Percentiles rank a stretch among this genome's conserved stretches.
phyloP scores from a whole-genome alignment of 2,113 vertebrate genomes.

The Platysternon megacephalum region DNA sequence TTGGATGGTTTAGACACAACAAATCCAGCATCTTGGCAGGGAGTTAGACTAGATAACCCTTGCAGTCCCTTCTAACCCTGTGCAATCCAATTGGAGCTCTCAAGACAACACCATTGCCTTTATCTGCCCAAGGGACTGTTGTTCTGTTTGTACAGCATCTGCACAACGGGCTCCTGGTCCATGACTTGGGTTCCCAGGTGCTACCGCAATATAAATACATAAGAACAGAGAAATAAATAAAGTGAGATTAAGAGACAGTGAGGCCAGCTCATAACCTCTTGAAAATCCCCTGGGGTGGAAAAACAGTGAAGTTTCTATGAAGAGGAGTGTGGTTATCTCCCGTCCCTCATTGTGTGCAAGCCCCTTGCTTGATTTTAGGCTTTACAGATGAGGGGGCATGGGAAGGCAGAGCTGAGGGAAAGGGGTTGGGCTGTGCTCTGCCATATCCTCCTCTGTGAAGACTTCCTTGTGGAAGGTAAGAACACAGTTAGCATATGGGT shows the following conservation, averaged over 20 bases:
- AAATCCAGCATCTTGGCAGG: too few species aligned
- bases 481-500: background rate
- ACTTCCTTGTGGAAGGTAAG: background rate
- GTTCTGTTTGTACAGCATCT: background rate
- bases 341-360: background rate
- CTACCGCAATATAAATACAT: background rate
- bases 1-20: too few species aligned
- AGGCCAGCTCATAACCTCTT: background rate
- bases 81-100: background rate
- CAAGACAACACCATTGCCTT: background rate
- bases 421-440: background rate
- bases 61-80: too few species aligned
- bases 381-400: background rate
- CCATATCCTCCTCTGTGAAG: background rate
- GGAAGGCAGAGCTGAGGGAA: background rate
- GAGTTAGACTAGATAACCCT: too few species aligned
- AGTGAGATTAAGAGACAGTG: background rate
- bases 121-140: background rate
- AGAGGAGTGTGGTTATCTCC: background rate
- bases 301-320: background rate
- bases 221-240: background rate
- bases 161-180: background rate
- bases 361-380: background rate
- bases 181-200: background rate
- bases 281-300: background rate